Conservation (phyloP, 2,888 invertebrate species). For the Pherbina coryleti region DNA sequence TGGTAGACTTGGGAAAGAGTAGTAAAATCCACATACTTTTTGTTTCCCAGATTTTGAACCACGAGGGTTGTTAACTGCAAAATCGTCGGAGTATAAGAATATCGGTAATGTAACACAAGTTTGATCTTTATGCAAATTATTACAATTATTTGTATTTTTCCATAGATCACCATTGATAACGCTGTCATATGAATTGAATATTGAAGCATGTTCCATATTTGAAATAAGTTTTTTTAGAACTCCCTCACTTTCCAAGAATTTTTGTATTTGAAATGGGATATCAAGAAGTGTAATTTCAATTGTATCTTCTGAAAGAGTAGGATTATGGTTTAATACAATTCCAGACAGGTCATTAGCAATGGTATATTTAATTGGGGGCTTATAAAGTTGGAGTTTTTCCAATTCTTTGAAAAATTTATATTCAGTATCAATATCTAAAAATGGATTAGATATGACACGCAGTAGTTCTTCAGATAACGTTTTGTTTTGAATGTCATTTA, state of each 20-base stretch:
- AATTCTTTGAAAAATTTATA: slow-evolving; percentile 34
- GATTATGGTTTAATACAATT: too few relatives aligned
- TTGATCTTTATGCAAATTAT: slow-evolving; percentile 26
- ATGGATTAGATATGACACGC: slow-evolving; percentile 34
- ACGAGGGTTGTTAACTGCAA: slow-evolving; percentile 14
- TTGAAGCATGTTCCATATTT: too few relatives aligned
- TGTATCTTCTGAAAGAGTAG: too few relatives aligned
- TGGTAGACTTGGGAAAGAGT: slow-evolving; percentile 27
- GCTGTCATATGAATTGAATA: too few relatives aligned
- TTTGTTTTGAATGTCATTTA: slow-evolving; percentile 14
- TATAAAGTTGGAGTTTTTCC: too few relatives aligned
- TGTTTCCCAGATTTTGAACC: slow-evolving; percentile 32
- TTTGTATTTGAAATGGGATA: too few relatives aligned
- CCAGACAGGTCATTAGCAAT: too few relatives aligned
- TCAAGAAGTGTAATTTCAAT: too few relatives aligned
- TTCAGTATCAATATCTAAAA: slow-evolving; percentile 34
- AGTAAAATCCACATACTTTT: slow-evolving; percentile 30
- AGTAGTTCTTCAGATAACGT: slow-evolving; percentile 18
- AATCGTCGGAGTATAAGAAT: background rate
- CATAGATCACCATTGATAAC: background rate
- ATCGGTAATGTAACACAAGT: slow-evolving; percentile 26
- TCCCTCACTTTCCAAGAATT: too few relatives aligned
- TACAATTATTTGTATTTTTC: slow-evolving; percentile 31
- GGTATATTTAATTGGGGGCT: too few relatives aligned
- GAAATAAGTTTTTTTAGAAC: too few relatives aligned